Evolutionary conservation across 2,113 vertebrate genomes (phyloP).

Genomic region (Antigone vipio): DNA sequence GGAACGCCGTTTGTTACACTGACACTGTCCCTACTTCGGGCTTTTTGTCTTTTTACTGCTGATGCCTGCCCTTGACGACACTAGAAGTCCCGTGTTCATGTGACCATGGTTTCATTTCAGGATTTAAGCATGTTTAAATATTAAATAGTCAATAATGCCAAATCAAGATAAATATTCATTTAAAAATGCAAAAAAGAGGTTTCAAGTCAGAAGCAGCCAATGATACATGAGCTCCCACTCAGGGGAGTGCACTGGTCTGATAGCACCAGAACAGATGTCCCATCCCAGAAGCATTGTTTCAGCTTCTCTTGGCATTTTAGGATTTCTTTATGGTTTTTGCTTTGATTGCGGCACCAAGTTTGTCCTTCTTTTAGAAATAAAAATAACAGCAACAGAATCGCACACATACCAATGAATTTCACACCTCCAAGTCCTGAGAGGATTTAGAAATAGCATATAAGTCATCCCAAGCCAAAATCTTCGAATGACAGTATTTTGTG

Average conservation of each 20-base stretch:
- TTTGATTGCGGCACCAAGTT: conserved; percentile 35
- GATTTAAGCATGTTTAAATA: conserved; percentile 9
- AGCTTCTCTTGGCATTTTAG: conserved; percentile 30
- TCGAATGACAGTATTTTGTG: neutral
- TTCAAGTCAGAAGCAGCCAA: conserved; percentile 1
- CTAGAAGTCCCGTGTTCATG: neutral
- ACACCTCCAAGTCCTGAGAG: neutral
- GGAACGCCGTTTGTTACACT: neutral
- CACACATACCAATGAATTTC: neutral
- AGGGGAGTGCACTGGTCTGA: neutral
- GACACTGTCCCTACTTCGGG: neutral
- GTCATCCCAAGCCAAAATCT: neutral
- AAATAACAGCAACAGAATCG: neutral
- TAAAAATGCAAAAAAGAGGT: conserved; percentile 11
- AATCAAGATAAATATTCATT: conserved; percentile 22
- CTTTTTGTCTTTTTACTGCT: neutral
- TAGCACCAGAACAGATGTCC: neutral
- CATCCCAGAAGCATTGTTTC: conserved; percentile 21
- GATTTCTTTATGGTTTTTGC: conserved; percentile 53
- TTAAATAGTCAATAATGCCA: conserved; percentile 8
- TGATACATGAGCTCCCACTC: neutral
- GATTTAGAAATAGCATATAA: neutral
- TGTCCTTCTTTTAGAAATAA: conserved; percentile 11
- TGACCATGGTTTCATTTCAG: neutral
- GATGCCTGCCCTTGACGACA: neutral